Evolutionary conservation across 2,113 vertebrate genomes (phyloP).

Genomic region (Rhynchomys soricoides): DNA sequence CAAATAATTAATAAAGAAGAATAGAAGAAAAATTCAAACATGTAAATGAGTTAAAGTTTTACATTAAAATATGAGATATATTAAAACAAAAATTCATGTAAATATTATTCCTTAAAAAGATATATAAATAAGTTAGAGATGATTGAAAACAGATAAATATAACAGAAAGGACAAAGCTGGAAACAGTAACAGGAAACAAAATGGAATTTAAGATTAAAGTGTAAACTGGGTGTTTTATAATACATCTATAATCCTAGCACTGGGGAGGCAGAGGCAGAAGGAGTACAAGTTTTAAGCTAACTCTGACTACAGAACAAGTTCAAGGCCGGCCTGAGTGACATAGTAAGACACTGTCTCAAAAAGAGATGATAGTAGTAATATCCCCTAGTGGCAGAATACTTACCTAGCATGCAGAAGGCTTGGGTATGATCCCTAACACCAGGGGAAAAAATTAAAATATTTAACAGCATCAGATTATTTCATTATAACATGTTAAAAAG

Average conservation of each 20-base stretch:
- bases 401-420: neutral
- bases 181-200: conserved; percentile 38
- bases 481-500: conserved; percentile 35
- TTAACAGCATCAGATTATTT: conserved; percentile 8
- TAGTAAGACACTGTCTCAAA: neutral
- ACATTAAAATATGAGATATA: neutral
- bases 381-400: neutral
- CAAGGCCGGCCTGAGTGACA: neutral
- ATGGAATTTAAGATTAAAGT: conserved; percentile 48
- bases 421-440: neutral
- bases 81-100: conserved; percentile 28
- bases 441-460: neutral
- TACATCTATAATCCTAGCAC: neutral
- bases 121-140: neutral
- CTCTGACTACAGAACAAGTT: neutral
- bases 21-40: conserved; percentile 16
- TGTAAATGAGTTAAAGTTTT: conserved; percentile 13
- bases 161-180: conserved; percentile 50
- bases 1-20: conserved; percentile 9
- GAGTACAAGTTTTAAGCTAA: neutral
- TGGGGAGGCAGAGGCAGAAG: neutral
- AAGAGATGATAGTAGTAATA: neutral
- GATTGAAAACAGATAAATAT: conserved; percentile 18
- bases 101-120: conserved; percentile 18
- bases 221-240: neutral